Evolutionary conservation across 1,140 invertebrate species (phyloP).

Genomic region (Drosophila nasuta): DNA sequence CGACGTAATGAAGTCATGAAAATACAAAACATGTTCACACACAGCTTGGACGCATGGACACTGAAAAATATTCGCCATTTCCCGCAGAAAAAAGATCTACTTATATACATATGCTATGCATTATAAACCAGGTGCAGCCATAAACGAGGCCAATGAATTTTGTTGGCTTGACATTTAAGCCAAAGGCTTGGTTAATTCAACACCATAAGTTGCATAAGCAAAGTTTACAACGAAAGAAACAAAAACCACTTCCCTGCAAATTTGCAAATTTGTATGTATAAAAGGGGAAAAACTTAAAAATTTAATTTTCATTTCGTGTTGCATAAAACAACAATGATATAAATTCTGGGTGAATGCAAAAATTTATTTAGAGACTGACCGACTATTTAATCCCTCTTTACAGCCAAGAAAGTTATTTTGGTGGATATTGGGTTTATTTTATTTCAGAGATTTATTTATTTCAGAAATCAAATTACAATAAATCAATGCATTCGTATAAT

Average conservation of each 20-base stretch:
- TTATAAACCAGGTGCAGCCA: background rate
- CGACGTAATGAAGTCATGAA: slow-evolving; percentile 28
- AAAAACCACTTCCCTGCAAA: slow-evolving; percentile 6
- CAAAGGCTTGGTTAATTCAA: slow-evolving; percentile 31
- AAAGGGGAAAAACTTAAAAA: slow-evolving; percentile 9
- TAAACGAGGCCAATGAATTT: background rate
- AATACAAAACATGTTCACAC: slow-evolving; percentile 26
- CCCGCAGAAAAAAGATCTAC: slow-evolving; percentile 21
- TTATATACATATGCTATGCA: background rate
- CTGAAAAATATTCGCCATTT: slow-evolving; percentile 34
- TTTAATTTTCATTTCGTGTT: background rate
- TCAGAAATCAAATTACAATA: no score
- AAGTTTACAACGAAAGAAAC: slow-evolving; percentile 45
- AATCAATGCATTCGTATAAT: no score
- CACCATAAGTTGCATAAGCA: slow-evolving; percentile 23
- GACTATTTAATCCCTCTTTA: background rate
- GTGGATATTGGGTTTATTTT: no score
- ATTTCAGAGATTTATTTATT: no score
- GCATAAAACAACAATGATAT: background rate
- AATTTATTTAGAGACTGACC: background rate
- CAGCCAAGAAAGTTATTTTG: background rate
- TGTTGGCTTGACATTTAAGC: background rate
- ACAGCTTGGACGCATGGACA: slow-evolving; percentile 36
- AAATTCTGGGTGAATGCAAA: background rate
- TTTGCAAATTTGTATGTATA: background rate